Conservation (phyloP, 2,113 vertebrate species). For the Channa argus region DNA sequence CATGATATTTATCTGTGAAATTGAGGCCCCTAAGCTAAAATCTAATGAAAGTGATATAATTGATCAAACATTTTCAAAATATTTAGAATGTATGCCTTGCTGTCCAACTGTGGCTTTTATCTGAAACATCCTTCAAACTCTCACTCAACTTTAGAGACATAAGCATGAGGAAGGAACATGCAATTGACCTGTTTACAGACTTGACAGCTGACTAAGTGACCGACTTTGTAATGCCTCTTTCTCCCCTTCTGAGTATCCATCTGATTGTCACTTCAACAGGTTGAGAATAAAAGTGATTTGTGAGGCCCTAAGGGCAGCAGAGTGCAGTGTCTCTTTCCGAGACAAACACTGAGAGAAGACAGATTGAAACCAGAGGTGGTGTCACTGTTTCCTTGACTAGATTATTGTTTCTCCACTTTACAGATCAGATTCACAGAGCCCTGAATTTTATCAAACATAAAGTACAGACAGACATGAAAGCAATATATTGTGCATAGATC, state of each 20-base stretch:
- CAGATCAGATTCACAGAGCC: background rate
- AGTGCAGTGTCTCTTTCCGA: constrained; percentile 14
- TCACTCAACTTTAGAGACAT: background rate
- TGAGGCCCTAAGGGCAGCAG: constrained; percentile 22
- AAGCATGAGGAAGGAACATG: constrained; percentile 15
- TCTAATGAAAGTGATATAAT: background rate
- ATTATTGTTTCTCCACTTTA: background rate
- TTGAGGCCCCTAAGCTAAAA: background rate
- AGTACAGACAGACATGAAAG: too few species aligned
- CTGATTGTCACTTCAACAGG: constrained; percentile 31
- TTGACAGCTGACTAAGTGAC: background rate
- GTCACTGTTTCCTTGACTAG: background rate
- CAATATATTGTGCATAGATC: too few species aligned
- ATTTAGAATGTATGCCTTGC: constrained; percentile 19
- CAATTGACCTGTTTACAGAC: constrained; percentile 11
- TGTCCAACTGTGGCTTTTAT: constrained; percentile 3
- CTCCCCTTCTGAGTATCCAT: background rate
- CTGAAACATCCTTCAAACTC: constrained; percentile 17
- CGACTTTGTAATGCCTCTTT: constrained; percentile 14
- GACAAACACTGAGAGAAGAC: constrained; percentile 33
- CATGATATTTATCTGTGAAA: background rate
- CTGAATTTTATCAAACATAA: background rate
- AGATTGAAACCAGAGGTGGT: constrained; percentile 23
- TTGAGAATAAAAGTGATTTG: constrained; percentile 18
- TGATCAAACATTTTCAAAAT: background rate